Evolutionary conservation across 2,113 vertebrate genomes (phyloP).

Genomic region (Sporophila hypoxantha): DNA sequence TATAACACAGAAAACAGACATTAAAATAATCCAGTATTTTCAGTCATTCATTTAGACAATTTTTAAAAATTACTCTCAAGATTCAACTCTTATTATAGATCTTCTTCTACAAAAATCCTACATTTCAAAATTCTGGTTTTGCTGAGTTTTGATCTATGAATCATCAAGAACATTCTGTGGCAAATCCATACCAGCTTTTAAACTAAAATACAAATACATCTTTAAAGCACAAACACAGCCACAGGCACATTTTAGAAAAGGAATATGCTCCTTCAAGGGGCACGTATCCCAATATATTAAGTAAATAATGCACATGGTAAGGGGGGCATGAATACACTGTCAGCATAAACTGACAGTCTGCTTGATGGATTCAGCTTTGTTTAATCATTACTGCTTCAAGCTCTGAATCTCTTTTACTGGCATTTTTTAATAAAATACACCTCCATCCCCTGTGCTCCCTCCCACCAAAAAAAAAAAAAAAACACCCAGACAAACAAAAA

Average conservation of each 20-base stretch:
- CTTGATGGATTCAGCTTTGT: neutral
- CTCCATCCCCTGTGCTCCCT: accelerated
- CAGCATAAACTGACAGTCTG: neutral
- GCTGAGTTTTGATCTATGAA: neutral
- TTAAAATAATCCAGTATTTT: neutral
- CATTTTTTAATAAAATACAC: neutral
- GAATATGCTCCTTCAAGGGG: neutral
- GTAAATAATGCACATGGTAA: accelerated
- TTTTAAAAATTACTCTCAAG: neutral
- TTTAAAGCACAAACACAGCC: neutral
- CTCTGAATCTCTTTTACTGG: neutral
- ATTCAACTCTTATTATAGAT: neutral
- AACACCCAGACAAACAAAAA: neutral
- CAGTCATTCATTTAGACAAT: neutral
- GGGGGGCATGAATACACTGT: accelerated
- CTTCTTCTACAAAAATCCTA: neutral
- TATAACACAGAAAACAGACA: neutral
- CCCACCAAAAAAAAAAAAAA: neutral
- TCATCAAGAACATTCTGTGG: neutral
- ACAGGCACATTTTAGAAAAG: neutral
- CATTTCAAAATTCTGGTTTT: neutral
- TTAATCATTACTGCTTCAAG: neutral
- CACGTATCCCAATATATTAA: accelerated
- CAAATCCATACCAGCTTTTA: neutral
- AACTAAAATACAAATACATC: neutral